Evolutionary conservation across 2,888 invertebrate species (phyloP).

Genomic region (Xylota sylvarum): DNA sequence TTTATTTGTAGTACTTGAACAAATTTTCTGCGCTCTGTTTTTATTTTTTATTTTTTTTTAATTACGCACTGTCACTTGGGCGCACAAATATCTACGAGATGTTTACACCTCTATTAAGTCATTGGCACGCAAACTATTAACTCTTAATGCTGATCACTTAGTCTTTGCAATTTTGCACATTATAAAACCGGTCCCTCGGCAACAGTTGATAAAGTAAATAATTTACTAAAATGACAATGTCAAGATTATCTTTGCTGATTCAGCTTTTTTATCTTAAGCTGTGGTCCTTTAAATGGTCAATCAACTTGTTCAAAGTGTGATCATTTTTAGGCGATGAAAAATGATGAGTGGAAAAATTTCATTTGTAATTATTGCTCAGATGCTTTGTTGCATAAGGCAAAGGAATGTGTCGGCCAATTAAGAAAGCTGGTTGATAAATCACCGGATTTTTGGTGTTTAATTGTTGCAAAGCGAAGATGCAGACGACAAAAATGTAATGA

Average conservation of each 20-base stretch:
- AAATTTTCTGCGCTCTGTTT: conserved; percentile 33
- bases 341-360: conserved; percentile 17
- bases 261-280: neutral
- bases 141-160: conserved; percentile 18
- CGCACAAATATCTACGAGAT: conserved; percentile 42
- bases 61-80: conserved; percentile 38
- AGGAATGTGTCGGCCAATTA: conserved; percentile 22
- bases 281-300: conserved; percentile 14
- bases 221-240: conserved; percentile 42
- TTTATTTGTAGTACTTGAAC: conserved; percentile 54
- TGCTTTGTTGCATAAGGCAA: conserved; percentile 32
- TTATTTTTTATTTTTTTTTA: conserved; percentile 18
- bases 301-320: neutral
- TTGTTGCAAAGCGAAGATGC: neutral
- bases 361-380: conserved; percentile 10
- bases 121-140: conserved; percentile 56
- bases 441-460: conserved; percentile 1
- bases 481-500: conserved; percentile 12
- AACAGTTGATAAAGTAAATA: conserved; percentile 25
- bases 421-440: conserved; percentile 5
- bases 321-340: conserved; percentile 17
- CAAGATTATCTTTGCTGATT: conserved; percentile 27
- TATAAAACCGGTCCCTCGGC: conserved; percentile 35
- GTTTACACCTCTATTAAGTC: conserved; percentile 60
- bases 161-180: conserved; percentile 17